Percentiles rank a stretch among this genome's conserved stretches.
These are phyloP conservation scores for Mythimna albipuncta DNA, from an alignment of 2,888 invertebrate genomes.

Conservation along the genomic window DNA sequence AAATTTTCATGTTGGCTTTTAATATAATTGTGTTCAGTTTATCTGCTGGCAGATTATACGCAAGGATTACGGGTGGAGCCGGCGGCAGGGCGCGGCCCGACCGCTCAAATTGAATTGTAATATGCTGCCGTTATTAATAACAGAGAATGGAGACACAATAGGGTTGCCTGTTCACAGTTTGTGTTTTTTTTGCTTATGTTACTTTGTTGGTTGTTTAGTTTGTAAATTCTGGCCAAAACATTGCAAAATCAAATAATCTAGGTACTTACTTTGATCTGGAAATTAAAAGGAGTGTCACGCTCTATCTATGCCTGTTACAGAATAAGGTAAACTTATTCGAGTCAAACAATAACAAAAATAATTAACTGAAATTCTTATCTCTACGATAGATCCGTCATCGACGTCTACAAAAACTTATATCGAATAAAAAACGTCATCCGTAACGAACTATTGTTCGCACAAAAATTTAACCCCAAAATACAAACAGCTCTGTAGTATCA, in stretches of 20 bases:
- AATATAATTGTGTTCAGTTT: slow-evolving; percentile 89
- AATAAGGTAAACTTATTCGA: background rate
- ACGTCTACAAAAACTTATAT: slow-evolving; percentile 7
- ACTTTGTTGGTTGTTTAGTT: background rate
- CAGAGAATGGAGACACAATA: slow-evolving; percentile 71
- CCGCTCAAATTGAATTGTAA: slow-evolving; percentile 89
- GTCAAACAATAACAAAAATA: slow-evolving; percentile 2
- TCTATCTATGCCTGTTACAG: background rate
- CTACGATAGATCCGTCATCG: background rate
- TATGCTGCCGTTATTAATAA: slow-evolving; percentile 88
- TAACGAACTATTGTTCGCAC: slow-evolving; percentile 57
- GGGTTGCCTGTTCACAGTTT: slow-evolving; percentile 69
- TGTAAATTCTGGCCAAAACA: background rate
- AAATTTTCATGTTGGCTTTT: slow-evolving; percentile 88
- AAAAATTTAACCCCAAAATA: slow-evolving; percentile 38
- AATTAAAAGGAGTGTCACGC: background rate
- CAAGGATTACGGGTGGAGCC: slow-evolving; percentile 78
- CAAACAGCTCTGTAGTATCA: slow-evolving; percentile 62
- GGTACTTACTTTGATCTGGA: background rate
- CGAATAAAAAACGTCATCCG: background rate
- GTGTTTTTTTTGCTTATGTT: background rate
- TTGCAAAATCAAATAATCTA: background rate
- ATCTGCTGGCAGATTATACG: slow-evolving; percentile 80
- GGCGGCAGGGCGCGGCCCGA: slow-evolving; percentile 70
- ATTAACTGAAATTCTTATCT: background rate